Evolutionary conservation across 2,888 invertebrate genomes (phyloP), one percentile per base, ranked within the genome.

Genomic region (Nomada flava): DNA sequence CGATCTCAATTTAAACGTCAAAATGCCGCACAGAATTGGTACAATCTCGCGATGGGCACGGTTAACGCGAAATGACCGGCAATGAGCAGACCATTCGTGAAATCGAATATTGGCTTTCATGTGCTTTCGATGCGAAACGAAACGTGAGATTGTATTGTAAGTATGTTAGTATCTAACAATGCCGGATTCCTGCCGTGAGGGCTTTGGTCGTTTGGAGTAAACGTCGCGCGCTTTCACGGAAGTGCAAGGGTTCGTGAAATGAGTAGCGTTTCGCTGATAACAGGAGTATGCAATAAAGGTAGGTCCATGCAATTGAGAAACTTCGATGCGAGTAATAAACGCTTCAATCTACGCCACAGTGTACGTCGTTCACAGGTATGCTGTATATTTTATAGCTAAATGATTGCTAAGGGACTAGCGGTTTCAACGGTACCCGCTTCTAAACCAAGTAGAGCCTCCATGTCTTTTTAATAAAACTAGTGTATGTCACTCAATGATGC

Each of bases 1-100:
- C 60, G 72, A 36, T 62, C 75, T 79, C 60, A 70, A 73, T 79
- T 79, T 76, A 73, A 83, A 79, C 76, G 79, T 71, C 79, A 73
- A 76, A 84, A 72, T 76, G 23, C 63, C 67, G 47, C 20, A 20
- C 44, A 63, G 75, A 64, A 36, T 53, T 26, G 15, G 36, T 71
- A 18, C 57, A 20, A 20, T 36, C 26, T 13, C 53, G 20, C 29
- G 26, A 36, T 44, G 60, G 18, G n/a, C 15, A 10, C 20, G 15
- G 42, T 36, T 73, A 65, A 60, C 18, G 42, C 70, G 42, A 29
- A 53, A 67, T 44, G 68, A 64, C 50, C 44, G 29, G 42, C 50
- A 52, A 59, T 42, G 50, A 71, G 42, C 71, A 47, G 53, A 20
- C 29, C n/a, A 23, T 23, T 59, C 74, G 65, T 44, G 71, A 59